Percentiles rank a stretch among this genome's conserved stretches.
Evolutionary conservation across 2,888 invertebrate genomes (phyloP).

Genomic region (Eumerus sabulonum): DNA sequence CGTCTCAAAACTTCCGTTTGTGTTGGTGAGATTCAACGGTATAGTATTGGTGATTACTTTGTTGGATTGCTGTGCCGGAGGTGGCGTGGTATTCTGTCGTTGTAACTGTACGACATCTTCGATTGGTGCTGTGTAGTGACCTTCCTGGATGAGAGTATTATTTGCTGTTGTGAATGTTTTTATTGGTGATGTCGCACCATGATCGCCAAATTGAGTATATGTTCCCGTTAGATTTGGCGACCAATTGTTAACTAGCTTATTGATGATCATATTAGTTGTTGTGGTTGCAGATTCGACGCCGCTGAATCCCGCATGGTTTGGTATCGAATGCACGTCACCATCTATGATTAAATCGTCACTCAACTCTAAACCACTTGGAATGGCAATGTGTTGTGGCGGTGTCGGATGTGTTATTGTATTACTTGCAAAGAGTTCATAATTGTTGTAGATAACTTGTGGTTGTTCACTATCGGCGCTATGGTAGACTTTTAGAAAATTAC

Average conservation of each 20-base stretch:
- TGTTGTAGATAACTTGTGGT: conserved; percentile 72
- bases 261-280: conserved; percentile 76
- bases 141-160: conserved; percentile 52
- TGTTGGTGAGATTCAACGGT: conserved; percentile 47
- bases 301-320: conserved; percentile 36
- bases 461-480: conserved; percentile 75
- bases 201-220: conserved; percentile 75
- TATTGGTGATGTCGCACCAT: conserved; percentile 35
- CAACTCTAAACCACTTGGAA: conserved; percentile 35
- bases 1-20: conserved; percentile 70
- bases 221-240: conserved; percentile 77
- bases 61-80: conserved; percentile 19
- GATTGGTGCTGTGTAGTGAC: conserved; percentile 23
- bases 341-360: conserved; percentile 38
- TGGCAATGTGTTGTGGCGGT: conserved; percentile 62
- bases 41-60: background rate
- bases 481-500: conserved; percentile 78
- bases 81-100: conserved; percentile 9
- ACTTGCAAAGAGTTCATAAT: conserved; percentile 77
- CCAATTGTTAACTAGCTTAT: conserved; percentile 77
- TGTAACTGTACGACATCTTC: conserved; percentile 24
- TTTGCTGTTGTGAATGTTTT: conserved; percentile 58
- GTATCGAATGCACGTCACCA: conserved; percentile 47
- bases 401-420: conserved; percentile 74
- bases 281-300: conserved; percentile 55